Percentiles rank a stretch among this genome's conserved stretches.
Conservation (phyloP, 2,888 invertebrate species). For the Elmis aenea region DNA sequence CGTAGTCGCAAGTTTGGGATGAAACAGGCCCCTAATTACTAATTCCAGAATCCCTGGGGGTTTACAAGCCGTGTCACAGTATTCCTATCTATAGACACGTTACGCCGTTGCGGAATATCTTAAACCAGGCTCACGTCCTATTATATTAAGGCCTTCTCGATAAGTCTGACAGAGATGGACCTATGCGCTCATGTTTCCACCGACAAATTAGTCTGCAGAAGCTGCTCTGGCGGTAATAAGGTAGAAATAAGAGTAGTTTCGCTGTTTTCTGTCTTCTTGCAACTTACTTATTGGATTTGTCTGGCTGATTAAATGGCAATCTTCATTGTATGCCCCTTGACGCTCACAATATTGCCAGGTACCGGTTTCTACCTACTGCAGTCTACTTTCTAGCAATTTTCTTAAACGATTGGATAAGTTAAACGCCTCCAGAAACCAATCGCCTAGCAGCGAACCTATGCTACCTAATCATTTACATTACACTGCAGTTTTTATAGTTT, state of each 20-base stretch:
- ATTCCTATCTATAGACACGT: slow-evolving; percentile 16
- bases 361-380: no score
- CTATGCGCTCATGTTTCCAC: not conserved
- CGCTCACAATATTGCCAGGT: no score
- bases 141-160: slow-evolving; percentile 5
- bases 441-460: no score
- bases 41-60: slow-evolving; percentile 25
- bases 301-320: slow-evolving; percentile 4
- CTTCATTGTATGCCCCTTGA: no score
- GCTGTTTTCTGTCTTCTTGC: slow-evolving; percentile 3
- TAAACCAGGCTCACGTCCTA: slow-evolving; percentile 7
- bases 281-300: slow-evolving; percentile 3
- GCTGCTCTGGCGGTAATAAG: slow-evolving; percentile 1
- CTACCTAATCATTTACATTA: no score
- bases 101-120: slow-evolving; percentile 15
- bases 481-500: no score
- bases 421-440: no score
- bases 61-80: slow-evolving; percentile 25
- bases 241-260: slow-evolving; percentile 1
- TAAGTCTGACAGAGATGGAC: slow-evolving; percentile 6
- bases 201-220: slow-evolving; percentile 3
- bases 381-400: no score
- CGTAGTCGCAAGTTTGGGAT: slow-evolving; percentile 23
- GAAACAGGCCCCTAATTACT: slow-evolving; percentile 27
- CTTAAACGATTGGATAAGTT: no score